Conservation (phyloP, 2,888 invertebrate species). For the Mimumesa dahlbomi region DNA sequence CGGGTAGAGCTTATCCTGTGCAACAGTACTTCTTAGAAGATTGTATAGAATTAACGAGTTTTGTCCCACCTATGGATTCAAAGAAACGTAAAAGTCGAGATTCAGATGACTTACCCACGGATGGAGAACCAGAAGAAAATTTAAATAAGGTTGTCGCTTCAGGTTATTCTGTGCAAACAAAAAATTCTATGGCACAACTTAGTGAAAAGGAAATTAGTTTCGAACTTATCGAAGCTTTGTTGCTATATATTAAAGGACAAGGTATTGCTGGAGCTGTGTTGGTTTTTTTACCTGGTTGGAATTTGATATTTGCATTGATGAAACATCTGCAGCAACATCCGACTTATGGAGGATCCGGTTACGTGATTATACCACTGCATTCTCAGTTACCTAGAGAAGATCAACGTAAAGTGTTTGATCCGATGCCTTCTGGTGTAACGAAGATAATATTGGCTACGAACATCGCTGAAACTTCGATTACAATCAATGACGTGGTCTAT, state of each 20-base stretch:
- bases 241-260: slow-evolving; percentile 84
- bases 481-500: slow-evolving; percentile 98
- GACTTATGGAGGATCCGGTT: slow-evolving; percentile 85
- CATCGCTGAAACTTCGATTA: slow-evolving; percentile 98
- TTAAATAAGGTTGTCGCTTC: slow-evolving; percentile 84
- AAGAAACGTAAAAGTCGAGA: slow-evolving; percentile 85
- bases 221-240: slow-evolving; percentile 92
- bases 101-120: slow-evolving; percentile 77
- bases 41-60: slow-evolving; percentile 92
- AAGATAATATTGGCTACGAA: slow-evolving; percentile 99
- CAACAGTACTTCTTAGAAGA: slow-evolving; percentile 97
- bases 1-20: slow-evolving; percentile 93
- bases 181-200: slow-evolving; percentile 86
- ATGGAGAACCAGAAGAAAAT: slow-evolving; percentile 85
- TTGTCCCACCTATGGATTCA: slow-evolving; percentile 88
- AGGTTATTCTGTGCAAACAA: slow-evolving; percentile 83
- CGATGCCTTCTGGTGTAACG: slow-evolving; percentile 90
- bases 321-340: slow-evolving; percentile 90
- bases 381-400: slow-evolving; percentile 98
- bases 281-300: slow-evolving; percentile 98
- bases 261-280: slow-evolving; percentile 92
- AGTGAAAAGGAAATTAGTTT: slow-evolving; percentile 96
- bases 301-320: slow-evolving; percentile 95
- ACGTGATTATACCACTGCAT: slow-evolving; percentile 95
- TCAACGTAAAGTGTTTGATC: slow-evolving; percentile 95